Evolutionary conservation across 2,113 vertebrate genomes (phyloP), one percentile per base, ranked within the genome.

Genomic region (Colius striatus): DNA sequence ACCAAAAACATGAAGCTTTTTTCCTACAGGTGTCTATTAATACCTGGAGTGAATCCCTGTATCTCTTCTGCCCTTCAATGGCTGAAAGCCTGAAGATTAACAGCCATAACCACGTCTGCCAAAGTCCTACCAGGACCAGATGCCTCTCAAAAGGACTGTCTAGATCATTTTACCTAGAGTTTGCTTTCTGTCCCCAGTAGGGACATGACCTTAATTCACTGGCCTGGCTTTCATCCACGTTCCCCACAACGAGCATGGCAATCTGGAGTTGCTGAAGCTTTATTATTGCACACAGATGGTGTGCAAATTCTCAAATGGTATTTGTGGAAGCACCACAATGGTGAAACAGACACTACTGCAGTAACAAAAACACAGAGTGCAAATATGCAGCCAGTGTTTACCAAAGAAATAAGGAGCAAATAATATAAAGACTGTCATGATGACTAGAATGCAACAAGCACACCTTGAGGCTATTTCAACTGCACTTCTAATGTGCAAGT

Each of bases 201-300:
- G 77, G 95, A 96, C 86, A 62, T 92, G 96, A 97, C 96, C 96
- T 96, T 94, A 96, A 97, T 96, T 97, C 96, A 95, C 50, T 84
- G 80, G 62, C 57, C 73, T 97, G 96, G 95, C 96, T 89, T 73
- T 84, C 83, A 72, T 77, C 94, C 95, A 90, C 27, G 0, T 84
- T 93, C 88, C 83, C 73, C 73, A 93, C 90, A 90, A 94, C 0
- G 2, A 65, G 92, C n/a, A 29, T 6, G 4, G 77, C 95, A 96
- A 96, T 95, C 95, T 97, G 94, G 88, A 93, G 84, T 23, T 84
- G 84, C 94, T 94, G 92, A 96, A 89, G 96, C 96, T 92, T 90
- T 72, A 61, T 95, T 93, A 95, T 3, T 84, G 94, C 86, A 96
- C 76, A 32, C 95, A 97, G 96, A 97, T 95, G 95, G 96, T 14